Evolutionary conservation across 2,888 invertebrate genomes (phyloP).

Genomic region (Eucriotettix oculatus): DNA sequence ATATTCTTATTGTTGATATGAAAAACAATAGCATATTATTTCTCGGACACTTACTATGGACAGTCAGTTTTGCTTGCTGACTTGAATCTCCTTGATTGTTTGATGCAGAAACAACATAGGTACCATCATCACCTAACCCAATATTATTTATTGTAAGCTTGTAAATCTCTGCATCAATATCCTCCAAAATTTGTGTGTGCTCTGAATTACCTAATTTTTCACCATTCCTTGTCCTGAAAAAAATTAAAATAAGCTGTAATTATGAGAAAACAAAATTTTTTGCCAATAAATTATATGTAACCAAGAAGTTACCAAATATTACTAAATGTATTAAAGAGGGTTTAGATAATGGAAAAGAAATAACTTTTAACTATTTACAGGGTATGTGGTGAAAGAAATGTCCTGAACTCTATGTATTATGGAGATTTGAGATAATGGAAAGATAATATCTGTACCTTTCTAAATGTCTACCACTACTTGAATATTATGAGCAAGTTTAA

Average conservation of each 20-base stretch:
- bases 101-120: slow-evolving; percentile 58
- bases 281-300: no score
- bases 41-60: slow-evolving; percentile 43
- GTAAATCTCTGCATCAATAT: slow-evolving; percentile 43
- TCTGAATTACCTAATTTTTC: slow-evolving; percentile 38
- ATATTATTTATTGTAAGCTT: slow-evolving; percentile 56
- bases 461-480: no score
- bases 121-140: slow-evolving; percentile 54
- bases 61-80: slow-evolving; percentile 48
- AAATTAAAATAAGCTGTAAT: background rate
- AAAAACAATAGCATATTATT: background rate
- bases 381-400: no score
- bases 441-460: no score
- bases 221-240: slow-evolving; percentile 42
- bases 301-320: no score
- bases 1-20: background rate
- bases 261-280: no score
- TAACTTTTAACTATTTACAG: no score
- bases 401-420: no score
- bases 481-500: no score
- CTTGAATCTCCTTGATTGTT: slow-evolving; percentile 60
- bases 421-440: no score
- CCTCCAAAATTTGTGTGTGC: slow-evolving; percentile 39
- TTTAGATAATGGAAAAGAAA: no score
- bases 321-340: no score